phyloP scores from a whole-genome alignment of 2,113 vertebrate genomes.

The Amphiprion ocellaris region DNA sequence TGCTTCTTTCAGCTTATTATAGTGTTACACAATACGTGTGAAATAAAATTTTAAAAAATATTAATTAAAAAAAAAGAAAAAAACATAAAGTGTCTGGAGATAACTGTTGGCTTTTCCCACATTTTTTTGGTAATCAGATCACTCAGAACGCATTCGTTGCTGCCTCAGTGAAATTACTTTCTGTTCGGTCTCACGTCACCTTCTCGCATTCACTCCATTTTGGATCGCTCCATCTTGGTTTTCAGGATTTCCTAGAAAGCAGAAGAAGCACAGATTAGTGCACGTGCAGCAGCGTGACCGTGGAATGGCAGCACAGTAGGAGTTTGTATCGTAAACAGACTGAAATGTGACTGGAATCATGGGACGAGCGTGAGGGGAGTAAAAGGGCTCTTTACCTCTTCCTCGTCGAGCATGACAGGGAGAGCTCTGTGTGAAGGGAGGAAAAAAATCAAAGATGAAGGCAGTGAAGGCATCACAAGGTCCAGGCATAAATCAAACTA shows the following conservation, averaged over 20 bases:
- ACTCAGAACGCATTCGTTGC: slow-evolving; percentile 35
- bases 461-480: not conserved
- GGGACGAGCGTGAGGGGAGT: slow-evolving; percentile 11
- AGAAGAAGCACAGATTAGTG: not conserved
- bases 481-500: not conserved
- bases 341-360: slow-evolving; percentile 51
- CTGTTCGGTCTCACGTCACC: not conserved
- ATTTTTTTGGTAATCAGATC: slow-evolving; percentile 51
- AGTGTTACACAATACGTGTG: slow-evolving; percentile 14
- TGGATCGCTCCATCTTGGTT: slow-evolving; percentile 85
- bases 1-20: slow-evolving; percentile 23
- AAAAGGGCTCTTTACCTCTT: slow-evolving; percentile 79
- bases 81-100: slow-evolving; percentile 28
- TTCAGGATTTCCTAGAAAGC: slow-evolving; percentile 82
- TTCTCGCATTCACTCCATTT: slow-evolving; percentile 78
- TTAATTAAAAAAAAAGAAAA: not conserved
- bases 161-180: slow-evolving; percentile 31
- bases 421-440: slow-evolving; percentile 73
- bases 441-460: slow-evolving; percentile 7
- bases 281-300: not conserved
- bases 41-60: slow-evolving; percentile 15
- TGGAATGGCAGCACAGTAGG: not conserved
- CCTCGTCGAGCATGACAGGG: slow-evolving; percentile 83
- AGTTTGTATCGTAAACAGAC: slow-evolving; percentile 35
- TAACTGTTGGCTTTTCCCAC: slow-evolving; percentile 40